Evolutionary conservation across 1,140 invertebrate species (phyloP), one percentile per base, ranked within the genome.

Genomic region (Paracyclopina nana): DNA sequence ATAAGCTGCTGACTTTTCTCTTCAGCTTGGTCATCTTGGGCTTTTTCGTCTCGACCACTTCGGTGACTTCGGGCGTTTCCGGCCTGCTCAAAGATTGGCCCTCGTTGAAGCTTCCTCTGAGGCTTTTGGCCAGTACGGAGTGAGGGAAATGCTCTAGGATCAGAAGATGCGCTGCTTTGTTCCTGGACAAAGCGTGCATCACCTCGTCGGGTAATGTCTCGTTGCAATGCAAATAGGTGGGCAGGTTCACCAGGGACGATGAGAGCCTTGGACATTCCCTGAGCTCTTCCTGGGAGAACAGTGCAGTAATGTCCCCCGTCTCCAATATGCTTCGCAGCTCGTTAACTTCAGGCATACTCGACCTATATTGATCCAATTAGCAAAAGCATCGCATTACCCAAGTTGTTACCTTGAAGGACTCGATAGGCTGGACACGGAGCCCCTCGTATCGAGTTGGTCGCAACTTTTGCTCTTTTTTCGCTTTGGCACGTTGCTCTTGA

Each of bases 171-270:
- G 46, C 27, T 29, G n/a, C 22, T 29, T 48, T 25, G 22, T 48
- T 48, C 29, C n/a, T 48, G 29, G 24, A 16, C 46, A 48, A 29
- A 8, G 27, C 14, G 22, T 9, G 25, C 4, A 48, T n/a, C 9
- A 48, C 46, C 22, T 48, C 46, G n/a, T 8, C 16, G n/a, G 46
- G 46, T 29, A 48, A 29, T 6, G 11, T 29, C 9, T 38, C 34
- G 5, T 38, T 38, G 34, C 20, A 16, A 8, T 38, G 75, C 28
- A 86, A 72, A 56, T 78, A 87, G 0, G 83, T 86, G 0, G 83
- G 83, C 31, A 87, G 62, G 58, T 77, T 80, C 5, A 86, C 74
- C 53, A 86, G 65, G 9, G 81, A 85, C 55, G 74, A 79, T 56
- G 75, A 84, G 18, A 77, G 64, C n/a, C 78, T 66, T 41, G 59